Evolutionary conservation across 2,888 invertebrate genomes (phyloP).

Genomic region (Sinodicranocentrus sp.): DNA sequence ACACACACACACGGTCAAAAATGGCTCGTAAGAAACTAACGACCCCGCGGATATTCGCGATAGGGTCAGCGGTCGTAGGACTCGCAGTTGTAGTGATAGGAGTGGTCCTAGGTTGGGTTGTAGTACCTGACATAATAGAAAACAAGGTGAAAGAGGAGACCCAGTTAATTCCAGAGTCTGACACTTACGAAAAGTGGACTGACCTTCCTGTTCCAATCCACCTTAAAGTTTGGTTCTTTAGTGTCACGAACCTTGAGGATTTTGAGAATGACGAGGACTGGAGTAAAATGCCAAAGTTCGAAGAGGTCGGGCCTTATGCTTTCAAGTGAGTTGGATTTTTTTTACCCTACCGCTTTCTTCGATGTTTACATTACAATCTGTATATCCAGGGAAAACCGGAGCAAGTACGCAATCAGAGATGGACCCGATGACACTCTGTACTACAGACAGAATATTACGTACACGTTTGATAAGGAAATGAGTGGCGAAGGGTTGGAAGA

Average conservation of each 20-base stretch:
- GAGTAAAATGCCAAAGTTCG: conserved; percentile 15
- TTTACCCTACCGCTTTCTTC: too few species aligned
- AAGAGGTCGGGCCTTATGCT: conserved; percentile 71
- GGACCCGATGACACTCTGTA: conserved; percentile 62
- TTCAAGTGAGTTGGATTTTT: conserved; percentile 66
- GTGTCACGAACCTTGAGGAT: conserved; percentile 47
- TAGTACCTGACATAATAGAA: conserved; percentile 71
- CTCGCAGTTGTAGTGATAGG: conserved; percentile 53
- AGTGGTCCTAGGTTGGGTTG: conserved; percentile 71
- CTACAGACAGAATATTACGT: conserved; percentile 66
- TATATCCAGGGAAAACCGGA: conserved; percentile 67
- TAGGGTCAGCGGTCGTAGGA: conserved; percentile 30
- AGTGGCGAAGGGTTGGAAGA: conserved; percentile 53
- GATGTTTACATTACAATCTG: neutral
- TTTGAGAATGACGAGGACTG: neutral
- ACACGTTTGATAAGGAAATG: conserved; percentile 53
- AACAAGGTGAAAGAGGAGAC: conserved; percentile 67
- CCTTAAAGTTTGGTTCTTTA: conserved; percentile 54
- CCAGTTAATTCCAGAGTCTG: conserved; percentile 9
- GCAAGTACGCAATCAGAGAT: conserved; percentile 60
- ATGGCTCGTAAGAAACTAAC: too few species aligned
- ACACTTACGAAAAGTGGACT: conserved; percentile 71
- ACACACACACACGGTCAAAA: too few species aligned
- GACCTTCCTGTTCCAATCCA: conserved; percentile 69
- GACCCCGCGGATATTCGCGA: neutral